Evolutionary conservation across 2,888 invertebrate genomes (phyloP), one percentile per base, ranked within the genome.

Genomic region (Microchrysa polita): DNA sequence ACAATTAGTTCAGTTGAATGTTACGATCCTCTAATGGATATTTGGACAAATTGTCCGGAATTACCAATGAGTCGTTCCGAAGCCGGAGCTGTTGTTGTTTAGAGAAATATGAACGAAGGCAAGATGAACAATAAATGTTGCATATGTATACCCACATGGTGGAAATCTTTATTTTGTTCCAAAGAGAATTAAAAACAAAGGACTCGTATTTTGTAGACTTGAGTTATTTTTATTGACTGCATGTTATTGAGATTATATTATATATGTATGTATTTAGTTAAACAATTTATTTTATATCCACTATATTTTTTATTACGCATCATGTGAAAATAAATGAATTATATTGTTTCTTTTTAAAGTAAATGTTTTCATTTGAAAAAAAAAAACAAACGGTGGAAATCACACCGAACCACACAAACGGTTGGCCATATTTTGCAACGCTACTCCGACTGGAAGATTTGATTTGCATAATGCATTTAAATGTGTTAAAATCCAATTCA

Each of bases 11-110:
- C 91, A 69, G 93, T 94, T 14, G 95, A 96, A 85, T 88, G 92
- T 78, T 96, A 92, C 86, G 93, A 95, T 86, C 95, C 95, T 10
- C 86, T 90, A 73, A 89, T 88, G 14, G 90, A 92, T 84, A 85
- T 86, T 69, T 97, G 97, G 96, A 88, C 89, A 77, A 88, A 91
- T 79, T 92, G 93, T 78, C 91, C 93, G 60, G 88, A 92, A 76
- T 87, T 96, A 81, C 93, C 94, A 23, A 92, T 92, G 81, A 92
- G 93, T 79, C 89, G 96, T 77, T 93, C 94, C 72, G 95, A 95
- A 85, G 94, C 95, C 59, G 94, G 94, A 75, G 93, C 94, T 76
- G 92, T 93, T 74, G 91, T 94, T 81, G 91, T 91, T 82, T 90
- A 90, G 27, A 34, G 27, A 34, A 7, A 34, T 34, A 34, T 2